A percentile compares a stretch with the other conserved stretches of the same genome.
Evolutionary conservation across 1,140 invertebrate species (phyloP).

Genomic region (Zophobas morio): DNA sequence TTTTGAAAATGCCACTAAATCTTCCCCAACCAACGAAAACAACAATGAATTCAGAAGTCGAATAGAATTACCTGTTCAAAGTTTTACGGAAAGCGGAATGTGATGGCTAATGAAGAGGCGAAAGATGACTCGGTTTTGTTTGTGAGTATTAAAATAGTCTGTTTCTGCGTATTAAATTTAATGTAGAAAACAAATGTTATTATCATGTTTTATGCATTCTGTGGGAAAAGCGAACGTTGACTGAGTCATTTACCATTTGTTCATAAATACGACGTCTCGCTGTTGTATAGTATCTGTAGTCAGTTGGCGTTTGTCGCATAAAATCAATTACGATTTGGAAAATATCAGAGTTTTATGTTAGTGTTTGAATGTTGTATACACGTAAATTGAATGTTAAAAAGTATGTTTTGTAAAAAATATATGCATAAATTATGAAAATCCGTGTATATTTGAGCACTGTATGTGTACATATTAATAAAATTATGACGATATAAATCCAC

Average conservation of each 20-base stretch:
- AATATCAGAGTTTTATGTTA: no score
- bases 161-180: constrained; percentile 18
- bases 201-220: constrained; percentile 22
- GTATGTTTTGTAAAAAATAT: no score
- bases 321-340: no score
- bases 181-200: constrained; percentile 19
- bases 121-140: constrained; percentile 12
- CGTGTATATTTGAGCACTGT: no score
- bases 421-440: no score
- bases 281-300: constrained; percentile 1
- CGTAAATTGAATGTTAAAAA: no score
- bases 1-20: constrained; percentile 34
- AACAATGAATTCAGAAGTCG: constrained; percentile 26
- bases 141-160: constrained; percentile 17
- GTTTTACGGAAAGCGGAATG: constrained; percentile 5
- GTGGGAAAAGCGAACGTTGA: constrained; percentile 17
- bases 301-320: no score
- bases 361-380: no score
- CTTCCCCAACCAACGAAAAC: background rate
- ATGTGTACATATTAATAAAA: no score
- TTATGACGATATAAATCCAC: no score
- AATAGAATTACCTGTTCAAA: constrained; percentile 39
- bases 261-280: constrained; percentile 19
- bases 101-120: constrained; percentile 22
- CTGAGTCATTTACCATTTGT: constrained; percentile 31